Evolutionary conservation across 2,797 vertebrate species (phyloP).

Genomic region (Mallotus villosus): DNA sequence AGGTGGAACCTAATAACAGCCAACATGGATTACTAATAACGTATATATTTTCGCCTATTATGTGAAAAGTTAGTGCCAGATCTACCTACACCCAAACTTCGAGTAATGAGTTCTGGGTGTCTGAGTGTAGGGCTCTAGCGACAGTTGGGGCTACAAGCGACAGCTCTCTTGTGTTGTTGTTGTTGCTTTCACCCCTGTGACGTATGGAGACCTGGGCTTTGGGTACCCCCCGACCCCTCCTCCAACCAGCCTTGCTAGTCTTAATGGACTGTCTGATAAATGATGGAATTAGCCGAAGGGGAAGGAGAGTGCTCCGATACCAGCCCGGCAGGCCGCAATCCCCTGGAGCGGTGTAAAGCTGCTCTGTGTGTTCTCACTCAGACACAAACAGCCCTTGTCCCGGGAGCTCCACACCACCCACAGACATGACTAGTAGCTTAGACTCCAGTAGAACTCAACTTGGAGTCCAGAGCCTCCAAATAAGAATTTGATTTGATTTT

Average conservation of each 20-base stretch:
- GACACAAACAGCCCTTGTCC: conserved; percentile 49
- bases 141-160: no score
- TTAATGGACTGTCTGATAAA: conserved; percentile 72
- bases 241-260: conserved; percentile 42
- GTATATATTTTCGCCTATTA: no score
- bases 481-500: no score
- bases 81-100: no score
- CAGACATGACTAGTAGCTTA: background rate
- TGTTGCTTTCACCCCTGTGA: conserved; percentile 51
- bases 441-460: no score
- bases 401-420: background rate
- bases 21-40: no score
- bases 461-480: no score
- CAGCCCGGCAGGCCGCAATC: conserved; percentile 53
- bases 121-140: no score
- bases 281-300: conserved; percentile 65
- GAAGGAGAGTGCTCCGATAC: conserved; percentile 65
- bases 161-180: conserved; percentile 25
- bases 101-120: no score
- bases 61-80: no score
- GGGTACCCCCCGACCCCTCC: background rate
- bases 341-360: conserved; percentile 58
- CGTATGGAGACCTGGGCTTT: conserved; percentile 58
- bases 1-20: no score
- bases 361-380: conserved; percentile 45